A percentile compares a stretch with the other conserved stretches of the same genome.
Evolutionary conservation across 2,888 invertebrate species (phyloP).

Genomic region (Hybos culiciformis): DNA sequence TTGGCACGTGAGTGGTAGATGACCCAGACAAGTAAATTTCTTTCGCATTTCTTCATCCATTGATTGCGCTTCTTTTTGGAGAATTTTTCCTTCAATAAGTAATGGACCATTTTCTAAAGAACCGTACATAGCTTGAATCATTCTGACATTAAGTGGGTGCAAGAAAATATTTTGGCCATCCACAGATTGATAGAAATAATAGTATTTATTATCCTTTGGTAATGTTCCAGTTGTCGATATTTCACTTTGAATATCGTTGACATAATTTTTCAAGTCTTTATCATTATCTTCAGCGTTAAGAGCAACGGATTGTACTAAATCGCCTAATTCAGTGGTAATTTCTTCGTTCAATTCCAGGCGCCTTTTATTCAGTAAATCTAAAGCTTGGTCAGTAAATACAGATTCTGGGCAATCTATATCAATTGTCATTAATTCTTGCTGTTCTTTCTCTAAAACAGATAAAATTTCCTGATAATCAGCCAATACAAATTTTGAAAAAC

Average conservation of each 20-base stretch:
- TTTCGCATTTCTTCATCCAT: slow-evolving; percentile 71
- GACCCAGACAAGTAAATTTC: slow-evolving; percentile 61
- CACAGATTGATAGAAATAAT: slow-evolving; percentile 47
- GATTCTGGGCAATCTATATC: slow-evolving; percentile 67
- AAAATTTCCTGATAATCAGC: slow-evolving; percentile 54
- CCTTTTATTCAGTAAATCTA: slow-evolving; percentile 44
- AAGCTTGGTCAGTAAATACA: slow-evolving; percentile 73
- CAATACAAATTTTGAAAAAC: slow-evolving; percentile 58
- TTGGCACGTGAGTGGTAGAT: slow-evolving; percentile 80
- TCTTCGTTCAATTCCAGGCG: slow-evolving; percentile 20
- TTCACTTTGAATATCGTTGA: neutral
- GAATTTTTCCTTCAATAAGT: slow-evolving; percentile 56
- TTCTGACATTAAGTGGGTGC: slow-evolving; percentile 78
- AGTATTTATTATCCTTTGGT: slow-evolving; percentile 25
- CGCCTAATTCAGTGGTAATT: neutral
- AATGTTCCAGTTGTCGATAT: neutral
- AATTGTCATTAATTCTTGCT: slow-evolving; percentile 51
- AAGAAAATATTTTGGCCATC: slow-evolving; percentile 90
- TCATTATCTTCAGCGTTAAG: neutral
- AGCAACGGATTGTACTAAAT: neutral
- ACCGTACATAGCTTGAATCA: slow-evolving; percentile 78
- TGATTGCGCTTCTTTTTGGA: slow-evolving; percentile 78
- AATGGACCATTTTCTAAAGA: slow-evolving; percentile 63
- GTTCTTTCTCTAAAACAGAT: slow-evolving; percentile 61
- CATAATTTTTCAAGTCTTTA: neutral